Base-by-base conservation (phyloP, 2,797 vertebrate species). In the Lepus oiostolus region DNA sequence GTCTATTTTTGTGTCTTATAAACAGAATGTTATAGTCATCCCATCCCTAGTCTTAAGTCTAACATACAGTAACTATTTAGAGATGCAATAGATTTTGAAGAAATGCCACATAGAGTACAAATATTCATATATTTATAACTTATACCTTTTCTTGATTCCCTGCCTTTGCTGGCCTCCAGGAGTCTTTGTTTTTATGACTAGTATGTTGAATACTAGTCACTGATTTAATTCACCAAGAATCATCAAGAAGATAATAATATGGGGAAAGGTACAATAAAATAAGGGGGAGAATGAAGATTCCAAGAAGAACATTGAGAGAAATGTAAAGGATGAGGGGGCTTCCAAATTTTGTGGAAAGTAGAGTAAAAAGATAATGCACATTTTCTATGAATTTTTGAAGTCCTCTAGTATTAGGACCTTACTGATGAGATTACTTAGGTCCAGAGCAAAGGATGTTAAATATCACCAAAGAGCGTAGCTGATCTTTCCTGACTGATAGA, bases 391-490 rank as follows among this genome's bases (percentile, higher is more conserved):
- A 47, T 9, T 47, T 47, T 47, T 47, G 42, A 47, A 47, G 42
- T 8, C 42, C 42, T 47, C 42, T 47, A 83, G 13, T 97, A 81
- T 90, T 94, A 97, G 74, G 22, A 52, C 83, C 62, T 80, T 75
- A 94, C 32, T 96, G 97, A 94, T 96, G 96, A 92, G 91, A 96
- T 95, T 94, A 97, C 91, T 95, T 96, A 90, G 96, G n/a, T 90
- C 94, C 94, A 91, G 54, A 97, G 95, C 91, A 97, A 96, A 96
- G 96, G 75, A 95, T 93, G 96, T 94, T 96, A 97, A 96, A 35
- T 97, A 95, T 97, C 96, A 88, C 47, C 92, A 96, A 90, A 96
- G 95, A 97, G 93, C 95, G 82, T 91, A 85, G 2, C 62, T 97
- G 70, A 32, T 89, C 95, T 97, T 67, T 96, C 83, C 54, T 71